Evolutionary conservation across 2,113 vertebrate genomes (phyloP), one percentile per base, ranked within the genome.

Genomic region (Neofelis nebulosa): DNA sequence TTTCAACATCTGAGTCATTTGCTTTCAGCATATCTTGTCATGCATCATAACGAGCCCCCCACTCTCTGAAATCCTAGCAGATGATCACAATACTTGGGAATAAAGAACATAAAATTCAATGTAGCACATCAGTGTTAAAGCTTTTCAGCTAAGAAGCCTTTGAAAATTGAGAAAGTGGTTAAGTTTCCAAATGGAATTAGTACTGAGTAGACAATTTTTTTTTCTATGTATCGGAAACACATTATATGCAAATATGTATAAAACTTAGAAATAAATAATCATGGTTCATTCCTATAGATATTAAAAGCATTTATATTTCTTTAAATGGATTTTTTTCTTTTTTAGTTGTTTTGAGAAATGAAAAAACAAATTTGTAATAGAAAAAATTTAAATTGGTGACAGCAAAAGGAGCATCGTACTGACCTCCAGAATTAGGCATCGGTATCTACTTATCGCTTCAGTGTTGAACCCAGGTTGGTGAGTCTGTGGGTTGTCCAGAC

Each of bases 1-100:
- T 97, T 97, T 93, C 52, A 90, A 71, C 19, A 68, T 23, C 52
- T 41, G 27, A 55, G 78, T 85, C 71, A 83, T 85, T 95, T 97
- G 25, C 50, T 89, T 73, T 89, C 52, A 89, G 57, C 14, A 29
- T 80, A 45, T n/a, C 63, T 61, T 96, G 29, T 36, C 31, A 65
- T 74, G 48, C 1, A 19, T 84, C 50, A 63, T 41, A 82, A 80
- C 9, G 91, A 55, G 18, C 9, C 13, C 12, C 65, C 4, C 8
- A 19, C 31, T 88, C 33, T 74, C 88, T 83, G 71, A 93, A 95
- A 61, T 3, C n/a, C 38, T 78, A 79, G 69, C 2, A 41, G 21
- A 94, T 48, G 33, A 94, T 79, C 31, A 48, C 36, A 55, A 36
- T 91, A 15, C 27, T 48, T 84, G 11, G 19, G n/a, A 84, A 93